Conservation (phyloP, 2,113 vertebrate species). For the Chloropsis hardwickii region DNA sequence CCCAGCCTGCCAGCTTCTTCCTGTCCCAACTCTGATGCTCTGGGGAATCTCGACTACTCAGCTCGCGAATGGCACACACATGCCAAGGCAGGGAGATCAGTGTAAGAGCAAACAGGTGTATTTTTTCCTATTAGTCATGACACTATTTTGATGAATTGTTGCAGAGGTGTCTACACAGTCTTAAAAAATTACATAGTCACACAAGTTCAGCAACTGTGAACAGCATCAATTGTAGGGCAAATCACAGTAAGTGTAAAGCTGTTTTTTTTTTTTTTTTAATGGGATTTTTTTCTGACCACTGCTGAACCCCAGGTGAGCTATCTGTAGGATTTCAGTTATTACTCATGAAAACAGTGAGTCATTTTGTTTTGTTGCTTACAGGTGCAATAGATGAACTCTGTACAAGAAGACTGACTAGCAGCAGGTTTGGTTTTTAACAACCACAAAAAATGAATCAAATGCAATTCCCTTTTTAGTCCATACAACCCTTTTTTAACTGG, state of each 20-base stretch:
- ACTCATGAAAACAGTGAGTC: not conserved
- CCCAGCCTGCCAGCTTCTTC: not conserved
- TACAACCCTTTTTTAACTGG: not conserved
- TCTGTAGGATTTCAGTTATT: not conserved
- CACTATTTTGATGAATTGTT: not conserved
- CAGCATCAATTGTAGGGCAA: not conserved
- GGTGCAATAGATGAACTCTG: not conserved
- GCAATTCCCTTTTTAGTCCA: not conserved
- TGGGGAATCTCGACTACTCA: not conserved
- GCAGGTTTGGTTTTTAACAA: not conserved
- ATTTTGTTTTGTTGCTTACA: not conserved
- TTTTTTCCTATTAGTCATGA: not conserved
- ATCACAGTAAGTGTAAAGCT: not conserved
- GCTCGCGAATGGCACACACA: accelerated
- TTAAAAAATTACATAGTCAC: not conserved
- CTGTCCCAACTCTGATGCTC: not conserved
- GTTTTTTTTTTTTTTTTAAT: not conserved
- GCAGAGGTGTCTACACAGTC: not conserved
- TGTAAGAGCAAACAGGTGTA: not conserved
- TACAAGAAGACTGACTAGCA: not conserved
- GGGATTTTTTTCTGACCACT: not conserved
- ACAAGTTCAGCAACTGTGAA: not conserved
- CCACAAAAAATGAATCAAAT: not conserved
- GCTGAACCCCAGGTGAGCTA: not conserved
- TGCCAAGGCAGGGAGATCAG: not conserved